phyloP scores from a whole-genome alignment of 37 sponge, comb jelly and placozoan genomes.

The Corticium candelabrum region DNA sequence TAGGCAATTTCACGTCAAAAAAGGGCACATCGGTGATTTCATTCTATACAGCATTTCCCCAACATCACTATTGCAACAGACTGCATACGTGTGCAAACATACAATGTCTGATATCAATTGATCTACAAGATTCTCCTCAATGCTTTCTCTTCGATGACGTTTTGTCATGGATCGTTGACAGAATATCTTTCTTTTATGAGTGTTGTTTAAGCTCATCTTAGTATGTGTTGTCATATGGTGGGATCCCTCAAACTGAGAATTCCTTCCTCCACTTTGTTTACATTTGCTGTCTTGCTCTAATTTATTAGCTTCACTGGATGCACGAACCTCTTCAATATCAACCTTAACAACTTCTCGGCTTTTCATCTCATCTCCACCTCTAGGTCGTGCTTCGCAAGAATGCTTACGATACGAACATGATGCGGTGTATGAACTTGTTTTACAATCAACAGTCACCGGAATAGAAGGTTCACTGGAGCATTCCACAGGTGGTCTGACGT shows the following conservation, averaged over 20 bases:
- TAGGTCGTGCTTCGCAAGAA: too few species aligned
- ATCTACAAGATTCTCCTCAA: not conserved
- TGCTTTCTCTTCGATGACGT: too few species aligned
- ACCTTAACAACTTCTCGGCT: not conserved
- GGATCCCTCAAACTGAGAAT: too few species aligned
- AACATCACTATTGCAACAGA: too few species aligned
- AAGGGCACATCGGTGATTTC: conserved; percentile 66
- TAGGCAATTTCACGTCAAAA: conserved; percentile 61
- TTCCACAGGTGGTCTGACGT: not conserved
- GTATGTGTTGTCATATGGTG: not conserved
- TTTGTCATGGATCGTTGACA: too few species aligned
- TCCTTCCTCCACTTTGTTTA: too few species aligned
- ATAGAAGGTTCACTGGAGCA: not conserved
- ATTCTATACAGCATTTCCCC: too few species aligned
- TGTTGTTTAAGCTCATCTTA: not conserved
- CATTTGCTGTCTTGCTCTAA: too few species aligned
- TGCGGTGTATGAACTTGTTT: too few species aligned
- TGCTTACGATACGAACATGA: too few species aligned
- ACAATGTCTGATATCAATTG: not conserved
- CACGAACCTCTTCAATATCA: too few species aligned
- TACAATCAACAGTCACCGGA: not conserved
- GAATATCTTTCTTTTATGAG: not conserved
- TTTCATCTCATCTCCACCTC: not conserved
- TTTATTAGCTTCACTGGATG: not conserved
- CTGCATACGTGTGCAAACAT: too few species aligned